Conservation (phyloP, 2,888 invertebrate species). For the Harpalus rubripes region DNA sequence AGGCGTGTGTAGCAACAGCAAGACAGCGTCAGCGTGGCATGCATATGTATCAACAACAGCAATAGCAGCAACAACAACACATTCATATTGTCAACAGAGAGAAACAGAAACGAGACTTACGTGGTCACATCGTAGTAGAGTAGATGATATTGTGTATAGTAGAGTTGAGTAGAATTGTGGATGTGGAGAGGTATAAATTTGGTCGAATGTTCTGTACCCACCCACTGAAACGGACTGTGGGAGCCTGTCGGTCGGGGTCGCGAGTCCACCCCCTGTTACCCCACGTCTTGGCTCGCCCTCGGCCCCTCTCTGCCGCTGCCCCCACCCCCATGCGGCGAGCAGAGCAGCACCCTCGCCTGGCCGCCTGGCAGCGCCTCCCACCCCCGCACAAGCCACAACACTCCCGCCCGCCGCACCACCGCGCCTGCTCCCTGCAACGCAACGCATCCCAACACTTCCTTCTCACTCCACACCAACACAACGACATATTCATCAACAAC, state of each 20-base stretch:
- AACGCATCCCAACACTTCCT: slow-evolving; percentile 5
- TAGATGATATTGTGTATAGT: slow-evolving; percentile 8
- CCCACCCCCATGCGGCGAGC: slow-evolving; percentile 34
- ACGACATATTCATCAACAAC: background rate
- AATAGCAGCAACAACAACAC: background rate
- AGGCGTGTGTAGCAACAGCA: slow-evolving; percentile 19
- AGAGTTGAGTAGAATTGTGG: slow-evolving; percentile 13
- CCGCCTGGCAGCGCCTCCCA: slow-evolving; percentile 2
- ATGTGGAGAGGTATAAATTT: slow-evolving; percentile 53
- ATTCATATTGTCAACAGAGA: background rate
- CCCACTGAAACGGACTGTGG: slow-evolving; percentile 71
- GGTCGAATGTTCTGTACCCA: slow-evolving; percentile 68
- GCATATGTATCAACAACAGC: slow-evolving; percentile 26
- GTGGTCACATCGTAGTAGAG: slow-evolving; percentile 56
- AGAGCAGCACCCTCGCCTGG: slow-evolving; percentile 36
- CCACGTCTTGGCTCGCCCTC: slow-evolving; percentile 42
- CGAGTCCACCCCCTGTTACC: slow-evolving; percentile 75
- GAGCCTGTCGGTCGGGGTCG: slow-evolving; percentile 69
- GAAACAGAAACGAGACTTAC: slow-evolving; percentile 28
- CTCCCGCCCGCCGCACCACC: background rate
- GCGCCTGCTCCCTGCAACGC: slow-evolving; percentile 9
- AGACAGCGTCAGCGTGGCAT: slow-evolving; percentile 35
- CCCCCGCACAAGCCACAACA: slow-evolving; percentile 4
- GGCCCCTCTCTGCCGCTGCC: slow-evolving; percentile 23
- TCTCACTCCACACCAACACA: background rate